phyloP scores from a whole-genome alignment of 2,888 invertebrate species.

The Pocota personata region DNA sequence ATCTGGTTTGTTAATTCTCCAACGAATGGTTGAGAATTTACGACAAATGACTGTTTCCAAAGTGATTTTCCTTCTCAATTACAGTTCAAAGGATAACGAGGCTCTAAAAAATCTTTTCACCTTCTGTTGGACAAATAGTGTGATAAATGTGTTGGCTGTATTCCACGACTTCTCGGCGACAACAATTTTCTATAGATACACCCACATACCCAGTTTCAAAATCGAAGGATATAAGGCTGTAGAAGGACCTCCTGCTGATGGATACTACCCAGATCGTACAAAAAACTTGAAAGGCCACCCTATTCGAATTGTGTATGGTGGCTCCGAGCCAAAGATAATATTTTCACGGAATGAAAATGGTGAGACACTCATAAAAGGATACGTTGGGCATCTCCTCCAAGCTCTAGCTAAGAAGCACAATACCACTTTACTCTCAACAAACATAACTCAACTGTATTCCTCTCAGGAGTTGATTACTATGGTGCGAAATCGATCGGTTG shows the following conservation, averaged over 20 bases:
- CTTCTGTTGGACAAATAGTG: conserved; percentile 75
- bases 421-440: conserved; percentile 62
- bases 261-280: conserved; percentile 76
- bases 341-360: conserved; percentile 72
- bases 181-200: conserved; percentile 76
- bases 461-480: conserved; percentile 73
- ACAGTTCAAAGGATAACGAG: background rate
- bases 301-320: conserved; percentile 76
- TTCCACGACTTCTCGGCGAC: conserved; percentile 75
- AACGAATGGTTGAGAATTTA: conserved; percentile 75
- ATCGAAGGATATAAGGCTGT: conserved; percentile 67
- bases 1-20: conserved; percentile 72
- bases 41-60: conserved; percentile 76
- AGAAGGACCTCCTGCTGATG: background rate
- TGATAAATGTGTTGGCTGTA: conserved; percentile 77
- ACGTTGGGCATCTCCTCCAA: conserved; percentile 77
- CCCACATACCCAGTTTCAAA: conserved; percentile 76
- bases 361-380: conserved; percentile 74
- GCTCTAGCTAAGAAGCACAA: conserved; percentile 78
- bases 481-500: conserved; percentile 77
- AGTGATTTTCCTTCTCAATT: conserved; percentile 76
- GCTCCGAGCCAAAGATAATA: conserved; percentile 77
- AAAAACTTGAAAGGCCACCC: conserved; percentile 75
- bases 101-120: conserved; percentile 74
- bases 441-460: conserved; percentile 59